A percentile compares a stretch with the other conserved stretches of the same genome.
Conservation (phyloP, 1,140 invertebrate species). For the Lasioglossum baleicum region DNA sequence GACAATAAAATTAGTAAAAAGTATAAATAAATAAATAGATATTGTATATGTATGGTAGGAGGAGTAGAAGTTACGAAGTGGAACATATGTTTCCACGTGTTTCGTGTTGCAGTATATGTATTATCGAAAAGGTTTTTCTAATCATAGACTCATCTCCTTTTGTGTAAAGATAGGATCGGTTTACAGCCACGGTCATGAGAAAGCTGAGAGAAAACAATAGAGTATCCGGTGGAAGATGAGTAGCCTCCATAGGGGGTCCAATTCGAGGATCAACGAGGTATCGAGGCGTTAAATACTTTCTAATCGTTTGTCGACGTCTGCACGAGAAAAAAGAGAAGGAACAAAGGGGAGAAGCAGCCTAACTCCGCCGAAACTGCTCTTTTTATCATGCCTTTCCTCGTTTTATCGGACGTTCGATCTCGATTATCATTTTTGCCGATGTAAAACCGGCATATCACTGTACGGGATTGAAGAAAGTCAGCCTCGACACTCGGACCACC, state of each 20-base stretch:
- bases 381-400: slow-evolving; percentile 25
- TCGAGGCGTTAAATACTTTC: slow-evolving; percentile 58
- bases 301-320: slow-evolving; percentile 43
- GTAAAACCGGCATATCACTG: slow-evolving; percentile 43
- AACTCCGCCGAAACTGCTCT: slow-evolving; percentile 14
- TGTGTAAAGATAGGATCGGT: slow-evolving; percentile 13
- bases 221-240: slow-evolving; percentile 53
- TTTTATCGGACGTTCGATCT: slow-evolving; percentile 37
- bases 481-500: slow-evolving; percentile 55
- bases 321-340: slow-evolving; percentile 38
- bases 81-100: not conserved
- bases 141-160: slow-evolving; percentile 2
- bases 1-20: no score
- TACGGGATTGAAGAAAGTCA: slow-evolving; percentile 28
- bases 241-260: slow-evolving; percentile 48
- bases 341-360: not conserved
- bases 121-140: not conserved
- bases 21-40: no score
- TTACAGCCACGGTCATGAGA: slow-evolving; percentile 14
- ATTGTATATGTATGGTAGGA: no score
- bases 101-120: not conserved
- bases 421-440: slow-evolving; percentile 47
- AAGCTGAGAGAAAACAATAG: slow-evolving; percentile 49
- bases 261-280: slow-evolving; percentile 33
- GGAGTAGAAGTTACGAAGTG: not conserved